Percentiles rank a stretch among this genome's conserved stretches.
Evolutionary conservation across 2,888 invertebrate species (phyloP).

Genomic region (Ophion obscuratus): DNA sequence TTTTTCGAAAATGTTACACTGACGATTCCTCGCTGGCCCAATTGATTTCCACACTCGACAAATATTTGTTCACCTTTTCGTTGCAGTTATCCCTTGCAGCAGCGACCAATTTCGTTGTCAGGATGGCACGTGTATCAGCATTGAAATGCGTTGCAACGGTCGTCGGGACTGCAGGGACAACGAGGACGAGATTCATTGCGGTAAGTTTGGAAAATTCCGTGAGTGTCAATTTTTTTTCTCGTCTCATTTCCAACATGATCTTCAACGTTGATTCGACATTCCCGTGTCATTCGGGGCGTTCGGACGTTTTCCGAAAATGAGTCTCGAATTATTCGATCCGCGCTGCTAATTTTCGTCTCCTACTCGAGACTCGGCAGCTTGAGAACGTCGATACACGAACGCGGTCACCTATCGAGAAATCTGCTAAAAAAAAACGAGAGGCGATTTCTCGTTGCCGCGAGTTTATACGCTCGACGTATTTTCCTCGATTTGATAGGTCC

Average conservation of each 20-base stretch:
- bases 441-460: slow-evolving; percentile 42
- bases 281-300: neutral
- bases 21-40: neutral
- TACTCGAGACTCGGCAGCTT: slow-evolving; percentile 17
- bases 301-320: neutral
- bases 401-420: neutral
- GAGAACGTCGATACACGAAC: slow-evolving; percentile 3
- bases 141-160: slow-evolving; percentile 85
- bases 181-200: slow-evolving; percentile 86
- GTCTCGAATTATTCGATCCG: neutral
- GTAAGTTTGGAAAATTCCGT: slow-evolving; percentile 76
- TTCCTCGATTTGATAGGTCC: slow-evolving; percentile 39
- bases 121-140: slow-evolving; percentile 85
- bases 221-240: slow-evolving; percentile 8
- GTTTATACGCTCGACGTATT: slow-evolving; percentile 52
- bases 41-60: slow-evolving; percentile 22
- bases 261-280: neutral
- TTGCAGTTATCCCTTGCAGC: slow-evolving; percentile 83
- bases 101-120: slow-evolving; percentile 86
- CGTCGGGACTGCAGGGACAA: slow-evolving; percentile 85
- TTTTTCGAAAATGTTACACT: too few relatives aligned
- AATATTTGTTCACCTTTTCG: slow-evolving; percentile 52
- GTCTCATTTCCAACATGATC: neutral
- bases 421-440: slow-evolving; percentile 19
- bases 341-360: slow-evolving; percentile 33